A percentile compares a stretch with the other conserved stretches of the same genome.
Conservation (phyloP, 1,140 invertebrate species). For the Drosophila tani region DNA sequence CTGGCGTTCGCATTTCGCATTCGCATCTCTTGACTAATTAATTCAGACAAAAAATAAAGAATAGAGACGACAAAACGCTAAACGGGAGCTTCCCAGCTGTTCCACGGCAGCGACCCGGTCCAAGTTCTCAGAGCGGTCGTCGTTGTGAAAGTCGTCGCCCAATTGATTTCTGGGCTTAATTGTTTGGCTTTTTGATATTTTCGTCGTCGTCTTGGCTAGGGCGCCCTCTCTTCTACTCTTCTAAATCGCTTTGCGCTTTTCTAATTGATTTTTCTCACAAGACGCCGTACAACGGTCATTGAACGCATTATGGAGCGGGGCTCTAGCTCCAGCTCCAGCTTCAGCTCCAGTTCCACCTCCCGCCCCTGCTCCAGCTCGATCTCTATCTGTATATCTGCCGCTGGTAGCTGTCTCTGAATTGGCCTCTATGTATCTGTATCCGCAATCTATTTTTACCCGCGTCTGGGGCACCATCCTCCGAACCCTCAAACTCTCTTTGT, state of each 20-base stretch:
- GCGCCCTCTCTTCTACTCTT: constrained; percentile 34
- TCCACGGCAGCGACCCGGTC: background rate
- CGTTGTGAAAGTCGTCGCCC: constrained; percentile 67
- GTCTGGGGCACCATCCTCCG: constrained; percentile 13
- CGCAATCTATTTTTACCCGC: constrained; percentile 21
- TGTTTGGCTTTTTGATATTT: constrained; percentile 63
- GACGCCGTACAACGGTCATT: constrained; percentile 65
- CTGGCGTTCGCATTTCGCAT: constrained; percentile 19
- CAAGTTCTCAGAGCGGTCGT: constrained; percentile 30
- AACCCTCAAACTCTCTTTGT: constrained; percentile 18
- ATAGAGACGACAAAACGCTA: constrained; percentile 2
- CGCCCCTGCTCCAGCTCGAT: constrained; percentile 18
- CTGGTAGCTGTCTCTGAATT: background rate
- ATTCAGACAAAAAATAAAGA: constrained; percentile 38
- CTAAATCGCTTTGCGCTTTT: constrained; percentile 70
- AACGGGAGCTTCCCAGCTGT: constrained; percentile 28
- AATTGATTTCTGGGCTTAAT: constrained; percentile 66
- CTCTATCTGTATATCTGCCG: background rate
- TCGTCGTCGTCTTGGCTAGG: constrained; percentile 6
- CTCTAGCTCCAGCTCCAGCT: constrained; percentile 7
- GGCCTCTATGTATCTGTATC: constrained; percentile 8
- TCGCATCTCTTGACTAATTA: constrained; percentile 54
- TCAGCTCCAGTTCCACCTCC: constrained; percentile 10
- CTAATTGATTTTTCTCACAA: constrained; percentile 80
- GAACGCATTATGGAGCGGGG: constrained; percentile 68